These are phyloP conservation scores for Seira sanloemensis DNA, from an alignment of 2,888 invertebrate species.

Conservation along the genomic window DNA sequence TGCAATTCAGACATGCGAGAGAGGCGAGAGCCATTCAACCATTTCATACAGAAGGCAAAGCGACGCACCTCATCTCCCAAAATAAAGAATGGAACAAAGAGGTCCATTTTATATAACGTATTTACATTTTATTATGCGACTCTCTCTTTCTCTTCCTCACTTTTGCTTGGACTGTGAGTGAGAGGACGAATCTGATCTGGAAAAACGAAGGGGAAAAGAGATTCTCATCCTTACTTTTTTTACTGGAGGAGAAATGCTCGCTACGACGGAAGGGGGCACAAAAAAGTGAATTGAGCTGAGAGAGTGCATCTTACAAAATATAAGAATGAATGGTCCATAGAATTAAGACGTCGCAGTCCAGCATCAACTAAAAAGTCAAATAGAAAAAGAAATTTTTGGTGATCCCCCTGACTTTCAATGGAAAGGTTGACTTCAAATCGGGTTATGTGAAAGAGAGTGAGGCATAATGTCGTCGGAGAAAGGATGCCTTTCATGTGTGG, in stretches of 20 bases:
- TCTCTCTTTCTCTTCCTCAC: conserved; percentile 30
- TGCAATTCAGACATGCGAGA: background rate
- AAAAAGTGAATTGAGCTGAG: background rate
- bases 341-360: background rate
- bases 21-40: background rate
- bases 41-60: background rate
- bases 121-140: conserved; percentile 62
- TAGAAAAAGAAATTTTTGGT: no score
- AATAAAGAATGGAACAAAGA: conserved; percentile 25
- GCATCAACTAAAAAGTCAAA: background rate
- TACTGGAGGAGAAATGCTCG: no score
- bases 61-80: background rate
- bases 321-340: conserved; percentile 7
- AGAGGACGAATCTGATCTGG: background rate
- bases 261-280: conserved; percentile 14
- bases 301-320: background rate
- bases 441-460: no score
- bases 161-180: background rate
- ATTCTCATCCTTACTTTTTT: conserved; percentile 31
- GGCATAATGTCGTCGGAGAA: no score
- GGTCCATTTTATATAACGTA: conserved; percentile 56
- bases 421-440: conserved; percentile 13
- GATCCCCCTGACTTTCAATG: background rate
- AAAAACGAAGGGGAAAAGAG: conserved; percentile 26
- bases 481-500: no score